Evolutionary conservation across 1,140 invertebrate genomes (phyloP), one percentile per base, ranked within the genome.

Genomic region (Mactra quadrangularis): DNA sequence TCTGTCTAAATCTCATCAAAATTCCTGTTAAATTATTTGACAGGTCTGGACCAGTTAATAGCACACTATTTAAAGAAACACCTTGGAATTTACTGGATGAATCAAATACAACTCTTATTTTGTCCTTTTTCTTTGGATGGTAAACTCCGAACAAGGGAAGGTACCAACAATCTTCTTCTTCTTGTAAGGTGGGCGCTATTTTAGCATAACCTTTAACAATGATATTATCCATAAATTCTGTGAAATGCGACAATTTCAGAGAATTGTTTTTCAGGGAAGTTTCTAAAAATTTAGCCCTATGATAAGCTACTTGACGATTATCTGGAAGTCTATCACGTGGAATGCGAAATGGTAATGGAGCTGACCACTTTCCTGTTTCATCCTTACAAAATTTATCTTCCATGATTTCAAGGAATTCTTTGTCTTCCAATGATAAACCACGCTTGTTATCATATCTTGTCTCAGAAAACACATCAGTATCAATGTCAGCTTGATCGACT

Each of bases 361-460:
- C 66, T 22, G 22, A 22, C 41, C 66, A 70, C 9, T 29, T 45
- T 1, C 66, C 41, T 6, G 13, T 7, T 1, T 33, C 1, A 19
- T 45, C 27, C 15, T 31, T 47, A 1, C 2, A 2, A 17, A 70
- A 15, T 29, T 70, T 29, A 19, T 22, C 33, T 25, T 70, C 22
- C 66, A 70, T 70, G 2, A 70, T 53, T 22, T 35, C 15, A 22
- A 79, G 19, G 45, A 79, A 79, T 22, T 38, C n/a, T n/a, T 62
- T 53, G 31, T 79, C 76, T 41, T 79, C 76, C 22, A 68, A 22
- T 35, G 62, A 81, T 6, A 71, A 50, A 11, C 62, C 47, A 59
- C 31, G 9, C 13, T 70, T 45, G 35, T 81, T 66, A 45, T 81
- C 77, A n/a, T 71, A 22, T 11, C 25, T 11, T 0, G 47, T 59